These are phyloP conservation scores for Acholoe squamosa DNA, from an alignment of 2,888 invertebrate species.

Conservation along the genomic window DNA sequence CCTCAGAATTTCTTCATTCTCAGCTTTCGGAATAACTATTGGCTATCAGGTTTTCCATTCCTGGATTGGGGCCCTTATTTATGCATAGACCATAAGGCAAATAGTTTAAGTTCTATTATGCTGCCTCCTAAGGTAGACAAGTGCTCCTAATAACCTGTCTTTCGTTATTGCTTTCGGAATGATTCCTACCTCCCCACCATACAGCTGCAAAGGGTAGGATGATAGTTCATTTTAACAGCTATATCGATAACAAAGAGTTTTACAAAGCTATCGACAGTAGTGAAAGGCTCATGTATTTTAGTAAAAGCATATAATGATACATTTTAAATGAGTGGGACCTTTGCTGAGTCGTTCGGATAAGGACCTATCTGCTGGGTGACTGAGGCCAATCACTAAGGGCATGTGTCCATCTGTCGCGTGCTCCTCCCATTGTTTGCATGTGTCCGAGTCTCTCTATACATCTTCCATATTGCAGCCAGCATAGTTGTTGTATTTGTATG, in stretches of 20 bases:
- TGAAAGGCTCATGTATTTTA: background rate
- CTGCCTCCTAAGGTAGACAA: constrained; percentile 28
- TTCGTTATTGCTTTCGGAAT: constrained; percentile 40
- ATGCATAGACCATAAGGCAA: too few species aligned
- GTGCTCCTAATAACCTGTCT: constrained; percentile 44
- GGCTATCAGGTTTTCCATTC: too few species aligned
- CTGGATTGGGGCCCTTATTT: too few species aligned
- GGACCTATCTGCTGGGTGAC: constrained; percentile 13
- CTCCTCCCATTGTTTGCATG: constrained; percentile 6
- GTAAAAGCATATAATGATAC: background rate
- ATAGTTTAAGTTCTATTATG: background rate
- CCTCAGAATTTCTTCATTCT: too few species aligned
- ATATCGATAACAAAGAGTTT: background rate
- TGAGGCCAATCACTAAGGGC: constrained; percentile 54
- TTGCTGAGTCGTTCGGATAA: background rate
- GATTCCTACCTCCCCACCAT: constrained; percentile 44
- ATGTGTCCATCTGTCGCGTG: background rate
- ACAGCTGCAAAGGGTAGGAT: constrained; percentile 61
- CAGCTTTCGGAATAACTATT: too few species aligned
- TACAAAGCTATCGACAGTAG: background rate
- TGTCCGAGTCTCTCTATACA: background rate
- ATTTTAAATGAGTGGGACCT: background rate
- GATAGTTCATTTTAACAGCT: constrained; percentile 28
- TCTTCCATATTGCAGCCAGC: background rate
- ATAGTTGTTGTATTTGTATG: background rate